These are phyloP conservation scores for Pavo muticus DNA, from an alignment of 2,113 vertebrate species.

Conservation along the genomic window DNA sequence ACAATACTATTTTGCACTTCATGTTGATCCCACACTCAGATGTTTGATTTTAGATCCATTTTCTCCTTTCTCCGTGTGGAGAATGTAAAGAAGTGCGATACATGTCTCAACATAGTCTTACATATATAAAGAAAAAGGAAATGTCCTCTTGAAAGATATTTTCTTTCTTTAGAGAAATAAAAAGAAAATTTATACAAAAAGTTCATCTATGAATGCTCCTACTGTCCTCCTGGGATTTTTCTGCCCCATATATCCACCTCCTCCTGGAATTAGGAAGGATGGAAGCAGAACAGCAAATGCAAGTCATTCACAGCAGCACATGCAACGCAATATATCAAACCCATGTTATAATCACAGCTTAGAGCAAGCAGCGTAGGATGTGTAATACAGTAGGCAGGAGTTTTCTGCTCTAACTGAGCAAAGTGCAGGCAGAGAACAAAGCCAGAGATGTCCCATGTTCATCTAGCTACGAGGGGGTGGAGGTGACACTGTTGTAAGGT, in stretches of 20 bases:
- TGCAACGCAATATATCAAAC: neutral
- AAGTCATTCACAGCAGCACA: accelerated
- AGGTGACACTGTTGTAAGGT: slow-evolving; percentile 83
- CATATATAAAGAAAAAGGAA: neutral
- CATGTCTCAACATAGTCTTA: neutral
- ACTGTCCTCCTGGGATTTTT: neutral
- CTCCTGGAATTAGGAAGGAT: neutral
- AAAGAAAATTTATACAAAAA: neutral
- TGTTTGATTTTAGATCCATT: neutral
- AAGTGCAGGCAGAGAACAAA: neutral
- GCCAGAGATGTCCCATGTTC: slow-evolving; percentile 75
- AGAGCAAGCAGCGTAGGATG: neutral
- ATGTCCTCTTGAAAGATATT: neutral
- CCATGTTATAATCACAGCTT: neutral
- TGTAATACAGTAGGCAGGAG: neutral
- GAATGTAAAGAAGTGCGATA: neutral
- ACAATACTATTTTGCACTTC: neutral
- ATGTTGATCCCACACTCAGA: neutral
- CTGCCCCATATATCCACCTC: neutral
- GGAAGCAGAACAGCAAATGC: neutral
- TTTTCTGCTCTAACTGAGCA: neutral
- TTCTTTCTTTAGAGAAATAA: neutral
- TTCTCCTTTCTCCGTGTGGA: neutral
- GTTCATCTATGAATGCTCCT: neutral
- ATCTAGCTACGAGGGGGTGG: slow-evolving; percentile 82